Evolutionary conservation across 2,888 invertebrate species (phyloP), one percentile per base, ranked within the genome.

Genomic region (Lasioglossum lativentre): DNA sequence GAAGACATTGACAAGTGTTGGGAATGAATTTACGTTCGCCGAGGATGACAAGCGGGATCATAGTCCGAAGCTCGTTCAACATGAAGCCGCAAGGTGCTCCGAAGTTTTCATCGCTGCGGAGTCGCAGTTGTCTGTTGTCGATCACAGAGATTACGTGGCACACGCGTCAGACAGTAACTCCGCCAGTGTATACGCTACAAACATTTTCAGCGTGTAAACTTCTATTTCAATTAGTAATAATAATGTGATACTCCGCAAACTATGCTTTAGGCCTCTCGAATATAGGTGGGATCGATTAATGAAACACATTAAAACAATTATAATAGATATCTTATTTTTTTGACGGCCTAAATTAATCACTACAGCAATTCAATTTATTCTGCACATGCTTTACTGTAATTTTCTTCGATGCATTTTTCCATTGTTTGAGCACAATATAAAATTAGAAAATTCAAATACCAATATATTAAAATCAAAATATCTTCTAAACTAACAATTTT

Each of bases 21-120:
- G 83, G 76, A 80, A 87, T 77, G 89, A 88, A 88, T 86, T 89
- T 84, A 85, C 81, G 78, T 81, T 85, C 83, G 80, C 78, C 75
- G 81, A 23, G 82, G 84, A 89, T 85, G 89, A 87, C 86, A 80
- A 70, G 84, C 73, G 70, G 83, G 84, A 89, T 86, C 83, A 78
- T 78, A 70, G 68, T 79, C 81, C 84, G 38, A 56, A 79, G 78
- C 80, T 86, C 79, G 88, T 88, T 88, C 83, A 75, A 86, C 80
- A 78, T 78, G 84, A 72, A 75, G 56, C 83, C 83, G 47, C 76
- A 42, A 73, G 66, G 66, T 74, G 70, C 68, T 75, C 70, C 34
- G 75, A 88, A 88, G 77, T 88, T 85, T 85, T 79, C 81, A 71
- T 70, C 79, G 66, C 75, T 40, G n/a, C 74, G 78, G 81, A 81